These are phyloP conservation scores for Helleia helle DNA, from an alignment of 2,888 invertebrate genomes.

Conservation along the genomic window DNA sequence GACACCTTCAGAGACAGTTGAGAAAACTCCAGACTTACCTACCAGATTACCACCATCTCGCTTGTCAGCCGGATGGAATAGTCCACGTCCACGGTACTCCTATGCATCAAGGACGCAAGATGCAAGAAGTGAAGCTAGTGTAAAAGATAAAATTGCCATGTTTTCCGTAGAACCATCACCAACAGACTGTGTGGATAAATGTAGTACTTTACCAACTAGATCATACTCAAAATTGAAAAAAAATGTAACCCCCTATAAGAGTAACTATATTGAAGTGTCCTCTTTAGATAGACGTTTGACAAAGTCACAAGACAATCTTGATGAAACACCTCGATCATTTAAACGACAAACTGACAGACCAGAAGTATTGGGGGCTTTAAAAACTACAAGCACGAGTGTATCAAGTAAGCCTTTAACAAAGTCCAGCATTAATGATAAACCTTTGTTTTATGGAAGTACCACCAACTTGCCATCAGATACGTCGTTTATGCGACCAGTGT, in stretches of 20 bases:
- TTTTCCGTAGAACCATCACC: slow-evolving; percentile 77
- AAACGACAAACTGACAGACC: slow-evolving; percentile 54
- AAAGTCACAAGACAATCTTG: slow-evolving; percentile 65
- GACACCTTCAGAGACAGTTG: slow-evolving; percentile 81
- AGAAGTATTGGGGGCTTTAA: slow-evolving; percentile 69
- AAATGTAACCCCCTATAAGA: slow-evolving; percentile 37
- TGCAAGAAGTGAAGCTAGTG: slow-evolving; percentile 85
- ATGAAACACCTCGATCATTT: slow-evolving; percentile 60
- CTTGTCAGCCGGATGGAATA: slow-evolving; percentile 40
- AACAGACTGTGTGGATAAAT: slow-evolving; percentile 55
- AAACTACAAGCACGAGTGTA: slow-evolving; percentile 34
- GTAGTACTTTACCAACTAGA: slow-evolving; percentile 51
- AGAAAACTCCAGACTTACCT: slow-evolving; percentile 61
- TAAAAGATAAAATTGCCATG: slow-evolving; percentile 91
- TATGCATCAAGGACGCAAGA: slow-evolving; percentile 78
- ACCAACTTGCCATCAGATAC: slow-evolving; percentile 51
- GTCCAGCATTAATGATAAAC: slow-evolving; percentile 39
- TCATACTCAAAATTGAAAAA: slow-evolving; percentile 41
- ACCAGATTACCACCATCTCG: slow-evolving; percentile 46
- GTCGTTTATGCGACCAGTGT: slow-evolving; percentile 40
- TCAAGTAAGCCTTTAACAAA: slow-evolving; percentile 26
- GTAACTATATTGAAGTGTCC: slow-evolving; percentile 45
- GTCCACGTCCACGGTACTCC: slow-evolving; percentile 46
- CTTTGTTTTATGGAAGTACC: slow-evolving; percentile 62
- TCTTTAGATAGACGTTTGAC: slow-evolving; percentile 60